Conservation (phyloP, 2,797 vertebrate genomes). For the Taenioides sp. region DNA sequence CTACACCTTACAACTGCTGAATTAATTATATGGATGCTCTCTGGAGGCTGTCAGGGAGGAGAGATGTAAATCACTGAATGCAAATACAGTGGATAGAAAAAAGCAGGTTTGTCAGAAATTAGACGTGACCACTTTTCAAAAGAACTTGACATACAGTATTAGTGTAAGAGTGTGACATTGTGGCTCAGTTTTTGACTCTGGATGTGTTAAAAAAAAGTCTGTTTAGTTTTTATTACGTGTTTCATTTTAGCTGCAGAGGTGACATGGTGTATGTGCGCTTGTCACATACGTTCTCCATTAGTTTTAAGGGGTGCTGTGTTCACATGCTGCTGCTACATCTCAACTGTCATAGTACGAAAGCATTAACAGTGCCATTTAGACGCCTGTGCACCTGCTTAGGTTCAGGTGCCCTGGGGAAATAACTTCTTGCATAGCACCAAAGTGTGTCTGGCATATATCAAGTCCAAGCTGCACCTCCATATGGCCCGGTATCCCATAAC, state of each 20-base stretch:
- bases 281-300: constrained; percentile 56
- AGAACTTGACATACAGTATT: constrained; percentile 3
- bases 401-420: constrained; percentile 66
- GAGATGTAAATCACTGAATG: constrained; percentile 64
- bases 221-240: constrained; percentile 65
- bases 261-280: constrained; percentile 42
- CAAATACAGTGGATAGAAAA: constrained; percentile 38
- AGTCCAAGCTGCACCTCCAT: constrained; percentile 62
- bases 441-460: constrained; percentile 62
- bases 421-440: constrained; percentile 58
- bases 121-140: constrained; percentile 18
- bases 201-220: constrained; percentile 38
- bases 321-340: constrained; percentile 52
- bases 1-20: constrained; percentile 61
- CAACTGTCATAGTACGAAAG: constrained; percentile 50
- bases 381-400: constrained; percentile 63
- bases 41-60: constrained; percentile 49
- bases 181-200: constrained; percentile 20
- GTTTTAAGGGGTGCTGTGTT: constrained; percentile 21
- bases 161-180: constrained; percentile 15
- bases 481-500: constrained; percentile 58
- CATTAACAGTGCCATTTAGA: constrained; percentile 58
- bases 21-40: constrained; percentile 64
- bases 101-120: constrained; percentile 16
- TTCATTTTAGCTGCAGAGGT: constrained; percentile 64